Evolutionary conservation across 2,113 vertebrate genomes (phyloP).

Genomic region (Lagopus muta): DNA sequence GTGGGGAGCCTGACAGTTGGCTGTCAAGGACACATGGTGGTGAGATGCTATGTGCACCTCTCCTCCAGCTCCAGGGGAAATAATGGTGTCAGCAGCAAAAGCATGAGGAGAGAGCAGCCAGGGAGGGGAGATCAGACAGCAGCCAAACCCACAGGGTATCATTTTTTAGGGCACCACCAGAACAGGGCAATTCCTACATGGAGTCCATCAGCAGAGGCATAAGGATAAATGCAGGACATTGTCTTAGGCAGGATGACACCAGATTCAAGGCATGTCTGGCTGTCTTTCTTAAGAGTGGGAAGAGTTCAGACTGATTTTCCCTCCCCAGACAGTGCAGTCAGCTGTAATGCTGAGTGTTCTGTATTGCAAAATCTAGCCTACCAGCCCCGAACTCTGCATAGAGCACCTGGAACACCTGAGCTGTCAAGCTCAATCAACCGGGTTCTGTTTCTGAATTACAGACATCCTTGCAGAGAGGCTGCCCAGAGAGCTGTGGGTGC

Average conservation of each 20-base stretch:
- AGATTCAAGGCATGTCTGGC: neutral
- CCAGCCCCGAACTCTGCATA: neutral
- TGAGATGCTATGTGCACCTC: neutral
- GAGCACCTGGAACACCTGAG: neutral
- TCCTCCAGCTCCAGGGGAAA: neutral
- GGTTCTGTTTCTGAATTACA: neutral
- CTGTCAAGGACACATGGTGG: constrained; percentile 15
- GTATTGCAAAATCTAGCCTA: constrained; percentile 36
- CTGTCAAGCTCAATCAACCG: neutral
- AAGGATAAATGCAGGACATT: neutral
- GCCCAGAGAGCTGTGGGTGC: neutral
- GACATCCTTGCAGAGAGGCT: neutral
- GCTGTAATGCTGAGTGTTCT: neutral
- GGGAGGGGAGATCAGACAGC: neutral
- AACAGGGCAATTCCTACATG: accelerated
- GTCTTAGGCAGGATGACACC: neutral
- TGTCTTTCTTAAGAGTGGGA: neutral
- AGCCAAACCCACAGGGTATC: neutral
- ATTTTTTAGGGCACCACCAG: neutral
- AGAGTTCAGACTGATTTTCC: constrained; percentile 32
- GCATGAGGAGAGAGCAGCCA: neutral
- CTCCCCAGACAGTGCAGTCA: neutral
- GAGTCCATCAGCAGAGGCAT: neutral
- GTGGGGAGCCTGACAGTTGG: constrained; percentile 21
- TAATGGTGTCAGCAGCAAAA: neutral